These are phyloP conservation scores for Chrysemys picta DNA, from an alignment of 2,113 vertebrate genomes.

Conservation along the genomic window DNA sequence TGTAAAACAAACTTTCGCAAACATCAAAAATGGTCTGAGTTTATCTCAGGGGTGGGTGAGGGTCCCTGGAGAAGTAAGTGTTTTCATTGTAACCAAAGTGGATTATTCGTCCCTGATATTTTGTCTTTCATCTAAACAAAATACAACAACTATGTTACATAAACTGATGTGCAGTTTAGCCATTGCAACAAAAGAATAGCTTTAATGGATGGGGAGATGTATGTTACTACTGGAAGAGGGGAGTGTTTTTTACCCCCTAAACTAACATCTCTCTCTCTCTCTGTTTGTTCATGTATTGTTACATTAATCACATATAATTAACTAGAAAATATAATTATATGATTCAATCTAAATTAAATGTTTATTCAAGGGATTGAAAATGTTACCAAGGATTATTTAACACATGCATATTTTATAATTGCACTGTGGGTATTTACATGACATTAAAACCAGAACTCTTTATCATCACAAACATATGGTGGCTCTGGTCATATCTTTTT, in stretches of 20 bases:
- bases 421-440: not conserved
- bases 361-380: not conserved
- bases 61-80: not conserved
- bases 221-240: not conserved
- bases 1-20: not conserved
- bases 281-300: not conserved
- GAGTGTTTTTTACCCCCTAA: not conserved
- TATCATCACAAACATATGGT: conserved; percentile 34
- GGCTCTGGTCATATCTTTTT: not conserved
- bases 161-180: not conserved
- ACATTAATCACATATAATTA: not conserved
- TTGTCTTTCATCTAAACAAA: not conserved
- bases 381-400: conserved; percentile 2
- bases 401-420: not conserved
- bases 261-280: not conserved
- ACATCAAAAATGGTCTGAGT: not conserved
- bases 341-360: not conserved
- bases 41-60: conserved; percentile 5
- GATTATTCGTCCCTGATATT: not conserved
- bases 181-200: not conserved
- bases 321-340: not conserved
- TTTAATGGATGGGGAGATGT: not conserved
- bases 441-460: conserved; percentile 12
- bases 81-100: not conserved
- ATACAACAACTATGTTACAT: not conserved